Evolutionary conservation across 2,113 vertebrate genomes (phyloP), one percentile per base, ranked within the genome.

Genomic region (Irena cyanogastra): DNA sequence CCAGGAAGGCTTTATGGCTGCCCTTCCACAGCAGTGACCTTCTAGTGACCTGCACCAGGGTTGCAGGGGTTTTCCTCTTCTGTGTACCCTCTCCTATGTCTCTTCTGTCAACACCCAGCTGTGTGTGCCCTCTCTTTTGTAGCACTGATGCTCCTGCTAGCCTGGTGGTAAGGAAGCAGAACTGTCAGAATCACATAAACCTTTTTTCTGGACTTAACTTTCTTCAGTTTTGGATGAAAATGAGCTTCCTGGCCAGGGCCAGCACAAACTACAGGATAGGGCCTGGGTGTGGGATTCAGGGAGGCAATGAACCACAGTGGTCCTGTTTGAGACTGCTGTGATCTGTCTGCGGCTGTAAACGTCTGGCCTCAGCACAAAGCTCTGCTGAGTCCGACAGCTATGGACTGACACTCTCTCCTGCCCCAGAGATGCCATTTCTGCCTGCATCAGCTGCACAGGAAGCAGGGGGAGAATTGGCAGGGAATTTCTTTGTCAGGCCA

Each of bases 41-140:
- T 50, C 33, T 49, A 37, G 18, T 59, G 80, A 42, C 54, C 41
- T 88, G 45, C 17, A 8, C 22, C 8, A 10, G 52, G 23, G 39
- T 8, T 26, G 17, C 18, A 23, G 44, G 30, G 44, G 27, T 47
- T 47, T 8, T 60, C 33, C 52, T 78, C 19, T 19, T 9, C 49
- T 1, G 0, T 39, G 53, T n/a, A 7, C 9, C 9, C 6, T 4
- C 13, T 35, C 12, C 20, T 7, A 3, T 2, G 1, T 71, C 33
- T n/a, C 37, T 72, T 80, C 64, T 64, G 14, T 35, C 72, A 52
- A 5, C 35, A 39, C 31, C n/a, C 11, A 27, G 31, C 54, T 78
- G 11, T 1, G 0, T 0, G 2, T n/a, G 19, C n/a, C 22, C 26
- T 76, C 26, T 76, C 11, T 54, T 71, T 35, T 2, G 1, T 44